Evolutionary conservation across 2,113 vertebrate genomes (phyloP).

Genomic region (Callocephalon fimbriatum): DNA sequence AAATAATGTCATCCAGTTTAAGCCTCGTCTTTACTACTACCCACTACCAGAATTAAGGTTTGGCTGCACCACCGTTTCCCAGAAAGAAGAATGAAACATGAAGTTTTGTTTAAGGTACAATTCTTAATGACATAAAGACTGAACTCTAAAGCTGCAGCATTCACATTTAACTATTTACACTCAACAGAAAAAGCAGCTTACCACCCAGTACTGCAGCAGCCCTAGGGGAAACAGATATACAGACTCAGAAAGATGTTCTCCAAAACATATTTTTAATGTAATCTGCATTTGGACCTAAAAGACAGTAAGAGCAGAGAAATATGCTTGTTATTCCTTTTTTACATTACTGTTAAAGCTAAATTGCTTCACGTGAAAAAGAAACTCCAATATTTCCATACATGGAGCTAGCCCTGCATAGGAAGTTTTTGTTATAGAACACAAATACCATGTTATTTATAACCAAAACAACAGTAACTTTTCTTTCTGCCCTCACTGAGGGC

Average conservation of each 20-base stretch:
- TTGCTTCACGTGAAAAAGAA: slow-evolving; percentile 52
- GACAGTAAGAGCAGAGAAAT: slow-evolving; percentile 31
- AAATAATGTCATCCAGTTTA: neutral
- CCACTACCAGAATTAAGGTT: neutral
- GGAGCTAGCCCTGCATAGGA: slow-evolving; percentile 35
- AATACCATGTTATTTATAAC: neutral
- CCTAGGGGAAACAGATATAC: neutral
- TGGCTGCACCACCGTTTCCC: neutral
- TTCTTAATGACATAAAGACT: neutral
- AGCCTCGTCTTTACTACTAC: neutral
- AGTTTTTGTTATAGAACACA: neutral
- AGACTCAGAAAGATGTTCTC: slow-evolving; percentile 41
- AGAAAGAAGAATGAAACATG: neutral
- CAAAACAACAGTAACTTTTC: neutral
- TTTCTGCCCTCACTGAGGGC: neutral
- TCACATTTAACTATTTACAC: neutral
- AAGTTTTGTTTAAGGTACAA: neutral
- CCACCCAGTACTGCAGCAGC: neutral
- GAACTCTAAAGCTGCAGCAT: neutral
- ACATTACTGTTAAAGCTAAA: slow-evolving; percentile 47
- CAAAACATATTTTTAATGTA: slow-evolving; percentile 64
- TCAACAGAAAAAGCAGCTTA: neutral
- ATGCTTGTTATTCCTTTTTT: slow-evolving; percentile 35
- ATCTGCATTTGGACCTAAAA: slow-evolving; percentile 34
- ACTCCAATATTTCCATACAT: neutral